phyloP scores from a whole-genome alignment of 2,797 vertebrate species.

The Cyprinodon diabolis region DNA sequence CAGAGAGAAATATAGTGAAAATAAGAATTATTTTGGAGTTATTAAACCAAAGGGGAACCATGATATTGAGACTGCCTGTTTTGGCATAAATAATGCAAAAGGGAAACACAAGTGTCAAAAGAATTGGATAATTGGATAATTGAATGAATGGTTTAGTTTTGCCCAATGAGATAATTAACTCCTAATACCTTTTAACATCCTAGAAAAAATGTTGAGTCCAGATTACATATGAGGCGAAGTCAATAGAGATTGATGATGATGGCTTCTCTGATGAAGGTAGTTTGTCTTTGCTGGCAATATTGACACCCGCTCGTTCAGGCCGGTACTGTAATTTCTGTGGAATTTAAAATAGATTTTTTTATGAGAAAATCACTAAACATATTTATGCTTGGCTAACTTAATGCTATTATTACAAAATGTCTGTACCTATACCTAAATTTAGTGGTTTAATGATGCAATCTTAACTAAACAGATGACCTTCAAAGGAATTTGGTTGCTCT shows the following conservation, averaged over 20 bases:
- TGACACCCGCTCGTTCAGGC: conserved; percentile 1
- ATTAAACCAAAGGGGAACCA: neutral
- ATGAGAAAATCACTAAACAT: neutral
- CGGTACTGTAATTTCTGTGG: neutral
- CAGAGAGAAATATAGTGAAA: too few species aligned
- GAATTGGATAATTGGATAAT: conserved; percentile 1
- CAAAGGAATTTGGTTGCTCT: neutral
- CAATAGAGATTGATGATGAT: conserved; percentile 18
- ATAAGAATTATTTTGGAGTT: too few species aligned
- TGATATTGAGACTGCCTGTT: neutral
- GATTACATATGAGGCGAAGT: conserved; percentile 1
- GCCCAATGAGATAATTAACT: conserved; percentile 15
- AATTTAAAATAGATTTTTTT: neutral
- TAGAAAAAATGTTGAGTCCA: conserved; percentile 7
- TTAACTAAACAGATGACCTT: neutral
- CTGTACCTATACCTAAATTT: neutral
- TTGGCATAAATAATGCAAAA: neutral
- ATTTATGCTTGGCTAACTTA: neutral
- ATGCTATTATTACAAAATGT: neutral
- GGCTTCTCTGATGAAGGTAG: neutral
- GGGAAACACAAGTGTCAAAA: neutral
- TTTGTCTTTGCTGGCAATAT: conserved; percentile 15
- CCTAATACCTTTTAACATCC: neutral
- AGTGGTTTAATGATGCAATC: neutral
- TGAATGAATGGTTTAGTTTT: conserved; percentile 5